phyloP scores from a whole-genome alignment of 2,888 invertebrate genomes.

The Plemyria rubiginata region DNA sequence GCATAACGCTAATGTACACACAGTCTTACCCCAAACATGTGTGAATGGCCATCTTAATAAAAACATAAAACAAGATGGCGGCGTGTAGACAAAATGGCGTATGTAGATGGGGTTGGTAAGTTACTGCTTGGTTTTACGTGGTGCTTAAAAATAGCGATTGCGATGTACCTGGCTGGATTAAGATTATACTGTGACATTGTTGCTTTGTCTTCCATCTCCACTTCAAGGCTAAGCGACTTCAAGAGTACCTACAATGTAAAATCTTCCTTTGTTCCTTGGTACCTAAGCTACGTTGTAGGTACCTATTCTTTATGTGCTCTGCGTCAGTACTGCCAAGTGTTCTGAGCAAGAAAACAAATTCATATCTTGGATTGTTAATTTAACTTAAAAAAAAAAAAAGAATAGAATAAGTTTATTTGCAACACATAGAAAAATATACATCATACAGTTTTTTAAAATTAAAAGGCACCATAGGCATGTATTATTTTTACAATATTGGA shows the following conservation, averaged over 20 bases:
- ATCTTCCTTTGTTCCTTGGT: neutral
- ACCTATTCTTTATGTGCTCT: neutral
- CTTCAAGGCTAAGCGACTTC: conserved; percentile 6
- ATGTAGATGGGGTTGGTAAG: conserved; percentile 32
- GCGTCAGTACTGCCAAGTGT: neutral
- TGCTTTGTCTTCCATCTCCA: conserved; percentile 16
- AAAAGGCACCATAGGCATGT: too few relatives aligned
- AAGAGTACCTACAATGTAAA: neutral
- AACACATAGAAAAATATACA: too few relatives aligned
- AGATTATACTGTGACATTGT: conserved; percentile 38
- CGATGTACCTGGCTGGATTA: conserved; percentile 27
- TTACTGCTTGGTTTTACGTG: conserved; percentile 43
- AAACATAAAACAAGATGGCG: conserved; percentile 47
- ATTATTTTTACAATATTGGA: too few relatives aligned
- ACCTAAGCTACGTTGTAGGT: neutral
- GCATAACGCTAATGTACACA: conserved; percentile 21
- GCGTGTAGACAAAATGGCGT: conserved; percentile 29
- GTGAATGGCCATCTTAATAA: conserved; percentile 46
- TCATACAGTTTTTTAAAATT: too few relatives aligned
- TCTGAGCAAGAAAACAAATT: neutral
- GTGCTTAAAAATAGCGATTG: conserved; percentile 41
- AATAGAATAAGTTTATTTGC: too few relatives aligned
- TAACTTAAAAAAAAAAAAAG: too few relatives aligned
- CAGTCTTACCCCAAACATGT: conserved; percentile 25
- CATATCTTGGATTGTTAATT: neutral